phyloP scores from a whole-genome alignment of 35 echinoderm and acorn worm genomes.

The Chiridota heheva region DNA sequence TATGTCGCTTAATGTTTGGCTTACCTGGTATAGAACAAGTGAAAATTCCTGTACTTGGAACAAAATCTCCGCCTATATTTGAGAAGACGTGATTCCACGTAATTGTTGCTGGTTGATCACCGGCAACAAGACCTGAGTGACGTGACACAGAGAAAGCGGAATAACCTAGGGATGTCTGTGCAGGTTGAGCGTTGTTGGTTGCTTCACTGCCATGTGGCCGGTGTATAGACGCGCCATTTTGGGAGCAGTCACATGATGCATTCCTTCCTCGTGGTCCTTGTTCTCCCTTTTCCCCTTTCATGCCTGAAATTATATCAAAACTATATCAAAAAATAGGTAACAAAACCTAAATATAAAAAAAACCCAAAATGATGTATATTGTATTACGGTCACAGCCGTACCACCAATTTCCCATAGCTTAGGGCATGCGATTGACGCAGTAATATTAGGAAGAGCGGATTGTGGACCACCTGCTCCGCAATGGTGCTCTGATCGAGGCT shows the following conservation, averaged over 20 bases:
- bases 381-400: no score
- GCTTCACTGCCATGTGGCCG: neutral
- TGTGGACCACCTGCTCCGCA: no score
- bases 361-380: no score
- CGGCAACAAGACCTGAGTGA: slow-evolving; percentile 43
- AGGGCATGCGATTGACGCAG: no score
- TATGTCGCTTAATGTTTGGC: no score
- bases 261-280: slow-evolving; percentile 24
- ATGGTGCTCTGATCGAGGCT: no score
- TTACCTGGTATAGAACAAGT: slow-evolving; percentile 72
- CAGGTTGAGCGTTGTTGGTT: neutral
- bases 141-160: slow-evolving; percentile 76
- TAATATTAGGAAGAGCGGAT: no score
- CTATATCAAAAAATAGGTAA: no score
- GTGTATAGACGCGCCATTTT: neutral
- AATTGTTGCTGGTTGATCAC: slow-evolving; percentile 42
- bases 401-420: no score
- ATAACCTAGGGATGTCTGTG: neutral
- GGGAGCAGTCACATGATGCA: slow-evolving; percentile 51
- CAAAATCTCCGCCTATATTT: slow-evolving; percentile 67
- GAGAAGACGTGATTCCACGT: slow-evolving; percentile 74
- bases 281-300: slow-evolving; percentile 43
- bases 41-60: slow-evolving; percentile 74
- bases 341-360: no score
- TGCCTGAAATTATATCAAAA: neutral